Conservation (phyloP, 2,113 vertebrate species). For the Connochaetes taurinus region DNA sequence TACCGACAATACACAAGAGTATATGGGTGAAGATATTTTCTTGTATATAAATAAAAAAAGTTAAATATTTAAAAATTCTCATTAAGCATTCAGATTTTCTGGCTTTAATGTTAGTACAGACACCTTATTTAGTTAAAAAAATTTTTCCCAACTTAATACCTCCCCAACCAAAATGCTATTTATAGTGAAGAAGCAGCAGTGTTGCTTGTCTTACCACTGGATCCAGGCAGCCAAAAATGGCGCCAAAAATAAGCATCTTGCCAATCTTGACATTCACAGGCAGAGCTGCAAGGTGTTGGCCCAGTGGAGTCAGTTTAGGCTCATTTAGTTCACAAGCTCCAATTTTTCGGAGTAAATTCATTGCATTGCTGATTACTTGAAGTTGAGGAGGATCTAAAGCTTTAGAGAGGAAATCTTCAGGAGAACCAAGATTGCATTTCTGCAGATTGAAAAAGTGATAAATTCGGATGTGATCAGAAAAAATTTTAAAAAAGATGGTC, state of each 20-base stretch:
- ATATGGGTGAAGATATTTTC: not conserved
- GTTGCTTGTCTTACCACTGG: conserved; percentile 86
- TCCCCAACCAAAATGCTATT: not conserved
- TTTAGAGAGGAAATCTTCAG: conserved; percentile 92
- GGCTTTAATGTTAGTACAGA: not conserved
- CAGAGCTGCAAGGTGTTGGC: conserved; percentile 93
- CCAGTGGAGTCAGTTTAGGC: conserved; percentile 90
- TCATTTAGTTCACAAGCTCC: conserved; percentile 88
- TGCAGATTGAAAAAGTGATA: conserved; percentile 62
- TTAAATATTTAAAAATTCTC: not conserved
- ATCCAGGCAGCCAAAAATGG: conserved; percentile 95
- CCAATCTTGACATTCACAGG: conserved; percentile 98
- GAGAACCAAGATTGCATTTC: conserved; percentile 96
- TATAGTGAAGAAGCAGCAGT: not conserved
- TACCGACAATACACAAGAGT: not conserved
- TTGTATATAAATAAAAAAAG: not conserved
- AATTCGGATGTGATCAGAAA: not conserved
- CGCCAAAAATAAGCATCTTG: conserved; percentile 99
- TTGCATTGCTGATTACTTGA: conserved; percentile 94
- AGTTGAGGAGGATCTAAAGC: conserved; percentile 93
- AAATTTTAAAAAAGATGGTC: not conserved
- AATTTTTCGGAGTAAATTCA: conserved; percentile 91
- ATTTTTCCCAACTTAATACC: not conserved
- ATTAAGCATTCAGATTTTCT: not conserved
- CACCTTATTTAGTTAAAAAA: not conserved